Evolutionary conservation across 37 sponge, comb jelly and placozoan species (phyloP).

Genomic region (Diacarnus erythraeanus): DNA sequence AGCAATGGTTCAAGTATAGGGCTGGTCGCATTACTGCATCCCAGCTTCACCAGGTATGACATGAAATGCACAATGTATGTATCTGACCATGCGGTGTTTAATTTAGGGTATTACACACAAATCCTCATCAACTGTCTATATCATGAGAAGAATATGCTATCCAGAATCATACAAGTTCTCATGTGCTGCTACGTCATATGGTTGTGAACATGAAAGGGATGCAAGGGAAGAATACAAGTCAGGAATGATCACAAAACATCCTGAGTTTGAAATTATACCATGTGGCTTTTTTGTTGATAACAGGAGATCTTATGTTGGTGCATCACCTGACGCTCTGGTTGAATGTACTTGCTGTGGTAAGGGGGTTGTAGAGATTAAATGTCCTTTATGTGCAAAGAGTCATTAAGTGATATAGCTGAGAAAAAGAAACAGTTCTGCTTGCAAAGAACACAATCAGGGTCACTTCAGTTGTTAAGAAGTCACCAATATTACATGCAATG

Average conservation of each 20-base stretch:
- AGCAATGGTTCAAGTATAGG: slow-evolving; percentile 30
- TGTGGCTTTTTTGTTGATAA: slow-evolving; percentile 15
- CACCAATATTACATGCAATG: too few relatives aligned
- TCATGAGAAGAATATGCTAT: slow-evolving; percentile 32
- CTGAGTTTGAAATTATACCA: not conserved
- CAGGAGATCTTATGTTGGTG: not conserved
- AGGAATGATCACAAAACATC: not conserved
- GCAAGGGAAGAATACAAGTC: slow-evolving; percentile 31
- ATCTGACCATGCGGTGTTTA: not conserved
- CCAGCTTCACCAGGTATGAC: slow-evolving; percentile 1
- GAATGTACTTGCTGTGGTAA: slow-evolving; percentile 40
- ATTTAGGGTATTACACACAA: slow-evolving; percentile 14
- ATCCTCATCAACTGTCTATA: slow-evolving; percentile 31
- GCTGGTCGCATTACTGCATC: slow-evolving; percentile 43
- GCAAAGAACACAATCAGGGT: too few relatives aligned
- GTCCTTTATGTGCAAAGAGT: too few relatives aligned
- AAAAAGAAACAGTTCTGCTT: too few relatives aligned
- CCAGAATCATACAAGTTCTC: slow-evolving; percentile 3
- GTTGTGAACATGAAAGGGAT: slow-evolving; percentile 38
- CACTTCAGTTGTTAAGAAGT: too few relatives aligned
- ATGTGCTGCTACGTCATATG: slow-evolving; percentile 31
- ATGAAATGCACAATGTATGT: not conserved
- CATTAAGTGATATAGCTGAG: too few relatives aligned
- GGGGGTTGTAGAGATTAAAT: too few relatives aligned
- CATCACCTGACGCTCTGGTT: slow-evolving; percentile 27